Base-by-base conservation (phyloP, 2,888 invertebrate species). In the Drosophila acutilabella region DNA sequence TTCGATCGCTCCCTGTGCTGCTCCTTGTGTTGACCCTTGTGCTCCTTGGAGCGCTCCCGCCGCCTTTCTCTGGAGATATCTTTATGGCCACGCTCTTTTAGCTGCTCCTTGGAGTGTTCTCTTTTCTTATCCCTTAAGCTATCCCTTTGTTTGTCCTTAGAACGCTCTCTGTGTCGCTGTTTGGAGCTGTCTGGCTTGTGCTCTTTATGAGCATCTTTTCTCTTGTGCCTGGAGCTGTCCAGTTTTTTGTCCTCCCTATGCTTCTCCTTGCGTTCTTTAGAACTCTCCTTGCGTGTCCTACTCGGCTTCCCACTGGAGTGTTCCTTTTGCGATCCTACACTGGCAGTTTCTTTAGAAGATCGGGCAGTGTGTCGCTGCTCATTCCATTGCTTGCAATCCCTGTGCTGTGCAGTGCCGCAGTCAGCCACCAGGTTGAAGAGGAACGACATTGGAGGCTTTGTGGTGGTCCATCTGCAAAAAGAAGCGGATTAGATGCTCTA, bases 341-440 rank as follows among this genome's bases (percentile, higher is more conserved):
- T 51, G 16, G 48, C 20, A 41, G 47, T 38, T 36, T 61, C 60
- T 10, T 26, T 67, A 60, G 56, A 40, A n/a, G 36, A 36, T 20
- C 45, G 58, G 1, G 18, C 1, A 10, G 45, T 11, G 10, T 6
- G 8, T 16, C 14, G 10, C 23, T 54, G 16, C 7, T 50, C 45
- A 8, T 60, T 71, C 4, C 13, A 36, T 36, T 38, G 64, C 33
- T 54, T 64, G 58, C 88, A 88, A 23, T 47, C 52, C 11, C 59
- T 80, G 51, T 83, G 83, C 20, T 88, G 62, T 2, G 18, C 5
- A 64, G 65, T 82, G 10, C 26, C 18, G 47, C 83, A 83, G 11
- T 73, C 78, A 36, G 67, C 44, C 2, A 86, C 36, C n/a, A 80
- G 20, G 47, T 85, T 78, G 2, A 57, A 83, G 0, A 69, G 14